These are phyloP conservation scores for Strix occidentalis DNA, from an alignment of 2,797 vertebrate genomes.

Conservation along the genomic window DNA sequence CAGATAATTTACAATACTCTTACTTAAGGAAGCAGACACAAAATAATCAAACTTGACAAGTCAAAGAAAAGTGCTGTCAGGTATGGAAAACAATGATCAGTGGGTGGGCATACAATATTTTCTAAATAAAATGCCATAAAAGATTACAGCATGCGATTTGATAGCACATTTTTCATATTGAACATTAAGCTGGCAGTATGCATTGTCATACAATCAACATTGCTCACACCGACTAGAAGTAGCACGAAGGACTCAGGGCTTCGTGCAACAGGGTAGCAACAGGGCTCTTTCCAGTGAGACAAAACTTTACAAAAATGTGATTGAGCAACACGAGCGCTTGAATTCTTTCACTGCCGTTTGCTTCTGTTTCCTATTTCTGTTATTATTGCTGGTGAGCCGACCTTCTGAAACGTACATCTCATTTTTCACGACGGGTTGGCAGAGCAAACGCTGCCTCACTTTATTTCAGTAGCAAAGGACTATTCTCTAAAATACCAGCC, in stretches of 20 bases:
- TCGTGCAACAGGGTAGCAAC: neutral
- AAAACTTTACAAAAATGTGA: neutral
- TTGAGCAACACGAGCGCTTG: neutral
- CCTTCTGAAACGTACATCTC: accelerated
- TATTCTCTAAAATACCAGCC: neutral
- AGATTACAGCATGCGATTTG: neutral
- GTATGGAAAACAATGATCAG: neutral
- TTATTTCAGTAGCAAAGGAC: neutral
- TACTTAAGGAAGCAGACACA: neutral
- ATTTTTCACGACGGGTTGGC: neutral
- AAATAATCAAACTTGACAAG: neutral
- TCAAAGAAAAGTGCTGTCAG: neutral
- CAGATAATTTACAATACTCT: neutral
- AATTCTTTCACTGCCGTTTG: neutral
- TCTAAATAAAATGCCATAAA: neutral
- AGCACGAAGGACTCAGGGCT: neutral
- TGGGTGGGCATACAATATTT: neutral
- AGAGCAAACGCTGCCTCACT: neutral
- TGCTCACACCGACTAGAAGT: neutral
- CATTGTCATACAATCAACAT: neutral
- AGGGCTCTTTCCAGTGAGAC: neutral
- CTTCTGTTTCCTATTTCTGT: neutral
- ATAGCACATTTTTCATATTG: neutral
- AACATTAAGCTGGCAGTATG: neutral
- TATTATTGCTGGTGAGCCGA: accelerated